Conservation (phyloP, 1,140 invertebrate species). For the Dendroctonus ponderosae region DNA sequence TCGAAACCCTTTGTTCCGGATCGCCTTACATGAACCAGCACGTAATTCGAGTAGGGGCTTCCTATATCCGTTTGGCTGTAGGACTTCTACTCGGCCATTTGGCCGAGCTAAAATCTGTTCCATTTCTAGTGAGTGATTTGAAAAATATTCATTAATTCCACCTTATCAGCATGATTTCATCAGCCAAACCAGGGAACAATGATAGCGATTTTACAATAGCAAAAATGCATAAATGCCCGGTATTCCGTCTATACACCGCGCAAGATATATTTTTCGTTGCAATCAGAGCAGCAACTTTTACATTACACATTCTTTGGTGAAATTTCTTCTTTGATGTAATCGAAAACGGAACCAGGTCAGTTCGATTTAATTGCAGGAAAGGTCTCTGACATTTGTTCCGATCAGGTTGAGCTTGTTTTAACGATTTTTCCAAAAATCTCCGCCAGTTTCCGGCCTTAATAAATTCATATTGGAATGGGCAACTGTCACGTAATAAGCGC, state of each 20-base stretch:
- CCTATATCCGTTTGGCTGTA: constrained; percentile 19
- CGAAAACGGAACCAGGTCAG: constrained; percentile 21
- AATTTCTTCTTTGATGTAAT: constrained; percentile 23
- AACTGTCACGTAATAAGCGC: constrained; percentile 7
- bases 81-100: constrained; percentile 1
- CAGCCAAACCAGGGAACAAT: not conserved
- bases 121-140: not conserved
- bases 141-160: not conserved
- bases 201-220: constrained; percentile 1
- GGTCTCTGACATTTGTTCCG: constrained; percentile 14
- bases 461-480: not conserved
- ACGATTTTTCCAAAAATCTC: not conserved
- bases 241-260: constrained; percentile 1
- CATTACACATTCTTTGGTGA: constrained; percentile 17
- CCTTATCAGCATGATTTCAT: not conserved
- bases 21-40: constrained; percentile 6
- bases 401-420: constrained; percentile 8
- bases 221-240: constrained; percentile 11
- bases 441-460: not conserved
- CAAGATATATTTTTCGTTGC: constrained; percentile 25
- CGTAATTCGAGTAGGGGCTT: constrained; percentile 12
- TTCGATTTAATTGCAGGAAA: constrained; percentile 27
- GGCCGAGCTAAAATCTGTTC: too few relatives aligned
- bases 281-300: constrained; percentile 30
- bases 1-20: constrained; percentile 14